Evolutionary conservation across 1,140 invertebrate species (phyloP), one percentile per base, ranked within the genome.

Genomic region (Conopomorpha cramerella): DNA sequence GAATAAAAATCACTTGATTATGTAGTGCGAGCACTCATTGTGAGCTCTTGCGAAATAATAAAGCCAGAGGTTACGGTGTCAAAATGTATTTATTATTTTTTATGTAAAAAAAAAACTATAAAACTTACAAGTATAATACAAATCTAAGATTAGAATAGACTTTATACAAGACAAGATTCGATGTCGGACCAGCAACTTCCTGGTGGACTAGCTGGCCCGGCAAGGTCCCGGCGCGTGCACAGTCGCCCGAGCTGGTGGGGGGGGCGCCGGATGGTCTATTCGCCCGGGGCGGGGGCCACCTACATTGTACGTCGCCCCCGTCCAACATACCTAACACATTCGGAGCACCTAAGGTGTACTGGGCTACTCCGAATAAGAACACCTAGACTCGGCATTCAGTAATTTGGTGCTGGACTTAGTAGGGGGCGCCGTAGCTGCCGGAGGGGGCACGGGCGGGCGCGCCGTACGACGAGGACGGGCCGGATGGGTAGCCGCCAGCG

Each of bases 361-460:
- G 34, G 47, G 46, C 35, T 43, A 36, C 16, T 35, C 42, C 56
- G 51, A 17, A 18, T 11, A 30, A 37, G 13, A 19, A 30, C 35
- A 15, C 17, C 28, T 16, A 37, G 27, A 12, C 15, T 37, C 7
- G 18, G 23, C 30, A 25, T 51, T 54, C 49, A 45, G 45, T 41
- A 32, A 37, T 34, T 38, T 10, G 32, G 39, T 45, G 19, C 16
- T 39, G 37, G 29, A 30, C 53, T 68, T 74, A 78, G 63, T 57
- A 78, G 39, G 84, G 83, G 39, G 79, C 83, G 57, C 83, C 83
- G 68, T 85, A 85, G 58, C 80, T 82, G 45, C 81, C 74, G 19
- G 81, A 83, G 39, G 82, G 82, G 31, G 49, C 35, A 36, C 51
- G 44, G 36, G 55, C 48, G 1, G 81, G 72, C 39, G 65, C 63